A percentile compares a stretch with the other conserved stretches of the same genome.
Conservation (phyloP, 2,113 vertebrate species). For the Gallinago undulata region DNA sequence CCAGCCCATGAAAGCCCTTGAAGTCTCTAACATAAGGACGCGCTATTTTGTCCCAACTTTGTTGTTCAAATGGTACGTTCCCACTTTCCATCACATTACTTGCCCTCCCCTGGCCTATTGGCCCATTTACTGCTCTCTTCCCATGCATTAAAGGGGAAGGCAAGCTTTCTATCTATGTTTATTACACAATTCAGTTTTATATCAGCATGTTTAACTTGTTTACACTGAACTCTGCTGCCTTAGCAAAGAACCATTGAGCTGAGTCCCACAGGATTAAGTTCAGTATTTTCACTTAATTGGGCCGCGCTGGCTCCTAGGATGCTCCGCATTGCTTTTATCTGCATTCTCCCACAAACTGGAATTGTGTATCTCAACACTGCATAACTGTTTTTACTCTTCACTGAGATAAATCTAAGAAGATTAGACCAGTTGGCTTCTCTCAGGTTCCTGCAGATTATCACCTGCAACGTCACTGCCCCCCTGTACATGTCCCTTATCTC, state of each 20-base stretch:
- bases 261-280: not conserved
- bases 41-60: not conserved
- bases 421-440: not conserved
- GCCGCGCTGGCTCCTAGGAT: not conserved
- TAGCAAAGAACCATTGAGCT: not conserved
- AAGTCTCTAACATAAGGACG: not conserved
- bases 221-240: not conserved
- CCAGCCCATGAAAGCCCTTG: not conserved
- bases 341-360: not conserved
- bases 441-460: not conserved
- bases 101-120: not conserved
- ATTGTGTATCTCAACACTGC: not conserved
- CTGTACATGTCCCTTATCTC: not conserved
- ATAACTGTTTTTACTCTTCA: not conserved
- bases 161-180: not conserved
- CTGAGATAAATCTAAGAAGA: slow-evolving; percentile 35
- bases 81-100: not conserved
- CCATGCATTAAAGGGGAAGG: not conserved
- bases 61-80: not conserved
- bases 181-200: not conserved
- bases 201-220: slow-evolving; percentile 28
- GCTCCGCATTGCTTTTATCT: not conserved
- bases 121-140: not conserved
- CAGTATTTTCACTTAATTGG: slow-evolving; percentile 32
- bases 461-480: not conserved